Evolutionary conservation across 2,888 invertebrate species (phyloP), one percentile per base, ranked within the genome.

Genomic region (Scaptomyza polygonia): DNA sequence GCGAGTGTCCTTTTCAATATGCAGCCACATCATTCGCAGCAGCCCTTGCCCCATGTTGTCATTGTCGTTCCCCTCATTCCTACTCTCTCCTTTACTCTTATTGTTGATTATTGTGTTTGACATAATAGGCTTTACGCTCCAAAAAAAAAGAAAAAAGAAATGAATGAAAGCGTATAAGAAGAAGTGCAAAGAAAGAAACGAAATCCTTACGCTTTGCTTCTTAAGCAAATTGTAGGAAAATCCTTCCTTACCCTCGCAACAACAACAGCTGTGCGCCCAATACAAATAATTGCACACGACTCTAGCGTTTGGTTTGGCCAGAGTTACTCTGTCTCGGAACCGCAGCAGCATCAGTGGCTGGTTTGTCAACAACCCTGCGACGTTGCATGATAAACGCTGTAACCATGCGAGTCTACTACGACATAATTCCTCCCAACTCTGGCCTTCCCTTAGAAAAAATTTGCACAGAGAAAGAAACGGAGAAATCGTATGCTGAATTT

Each of bases 61-160:
- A n/a, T n/a, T 6, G 5, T 6, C 34, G 1, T 2, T 21, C 7
- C n/a, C 7, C 34, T 34, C 34, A 6, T n/a, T 12, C 32, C n/a
- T n/a, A 6, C 34, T 34, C n/a, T 14, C 14, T 6, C 36, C 8
- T 3, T 1, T 18, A 12, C 71, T 32, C 49, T 70, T 61, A 65
- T 81, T 85, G 84, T 85, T 87, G 87, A 85, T 82, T 87, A 84
- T 85, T 84, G 84, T 84, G 84, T 87, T 87, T 87, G 87, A 85
- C 87, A 79, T 84, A 84, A 84, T 84, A 84, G 87, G 87, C 84
- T 84, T 84, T 84, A 79, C 83, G 86, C 84, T 85, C 77, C 74
- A 84, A 87, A 85, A 86, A 84, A 58, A 56, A 86, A 84, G 56
- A 56, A 48, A 47, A 42, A 40, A 27, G 43, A 43, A 49, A 27